A percentile compares a stretch with the other conserved stretches of the same genome.
Evolutionary conservation across 1,140 invertebrate genomes (phyloP).

Genomic region (Drosophila melanica): DNA sequence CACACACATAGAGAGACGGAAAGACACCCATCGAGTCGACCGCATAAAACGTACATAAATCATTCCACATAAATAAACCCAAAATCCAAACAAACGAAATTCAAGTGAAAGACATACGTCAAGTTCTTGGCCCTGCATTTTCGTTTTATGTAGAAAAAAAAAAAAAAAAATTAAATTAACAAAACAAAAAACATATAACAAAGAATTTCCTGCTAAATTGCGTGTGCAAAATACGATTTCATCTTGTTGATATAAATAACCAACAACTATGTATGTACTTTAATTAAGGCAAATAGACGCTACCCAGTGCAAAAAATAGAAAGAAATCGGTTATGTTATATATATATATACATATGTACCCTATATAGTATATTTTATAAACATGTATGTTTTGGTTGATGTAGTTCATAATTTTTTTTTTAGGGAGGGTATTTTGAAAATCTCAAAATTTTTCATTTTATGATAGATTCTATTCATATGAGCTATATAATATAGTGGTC

Average conservation of each 20-base stretch:
- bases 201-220: slow-evolving; percentile 38
- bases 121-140: slow-evolving; percentile 35
- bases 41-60: slow-evolving; percentile 47
- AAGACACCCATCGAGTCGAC: not conserved
- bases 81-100: slow-evolving; percentile 59
- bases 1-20: slow-evolving; percentile 1
- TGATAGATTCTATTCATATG: too few species aligned
- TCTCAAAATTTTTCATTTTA: too few species aligned
- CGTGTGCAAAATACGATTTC: slow-evolving; percentile 43
- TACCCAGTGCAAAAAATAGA: not conserved
- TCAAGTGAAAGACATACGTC: slow-evolving; percentile 45
- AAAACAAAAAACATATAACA: not conserved
- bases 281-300: slow-evolving; percentile 21
- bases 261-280: slow-evolving; percentile 16
- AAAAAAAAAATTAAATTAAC: not conserved
- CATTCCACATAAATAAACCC: slow-evolving; percentile 63
- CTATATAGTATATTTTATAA: too few species aligned
- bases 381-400: too few species aligned
- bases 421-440: too few species aligned
- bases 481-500: too few species aligned
- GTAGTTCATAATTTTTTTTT: too few species aligned
- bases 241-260: slow-evolving; percentile 26
- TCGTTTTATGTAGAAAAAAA: slow-evolving; percentile 5
- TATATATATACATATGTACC: too few species aligned
- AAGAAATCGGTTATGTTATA: too few species aligned